phyloP scores from a whole-genome alignment of 2,888 invertebrate species.

The Pheosia tremula region DNA sequence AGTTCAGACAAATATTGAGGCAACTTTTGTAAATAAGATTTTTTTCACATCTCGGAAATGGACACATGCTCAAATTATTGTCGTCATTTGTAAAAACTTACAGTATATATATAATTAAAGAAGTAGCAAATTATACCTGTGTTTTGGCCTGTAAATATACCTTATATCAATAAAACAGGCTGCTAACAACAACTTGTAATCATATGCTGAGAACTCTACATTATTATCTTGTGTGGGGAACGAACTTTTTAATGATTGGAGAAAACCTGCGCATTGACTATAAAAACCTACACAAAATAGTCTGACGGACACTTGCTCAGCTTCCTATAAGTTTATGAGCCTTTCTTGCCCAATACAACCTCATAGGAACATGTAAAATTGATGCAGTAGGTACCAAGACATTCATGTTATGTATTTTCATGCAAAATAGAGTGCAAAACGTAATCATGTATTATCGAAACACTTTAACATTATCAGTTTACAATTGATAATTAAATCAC shows the following conservation, averaged over 20 bases:
- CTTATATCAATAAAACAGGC: background rate
- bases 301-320: too few species aligned
- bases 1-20: constrained; percentile 1
- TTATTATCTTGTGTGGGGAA: too few species aligned
- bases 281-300: too few species aligned
- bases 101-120: background rate
- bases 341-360: too few species aligned
- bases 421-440: background rate
- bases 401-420: background rate
- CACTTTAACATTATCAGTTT: constrained; percentile 22
- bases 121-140: background rate
- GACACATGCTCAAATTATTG: background rate
- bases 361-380: too few species aligned
- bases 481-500: constrained; percentile 27
- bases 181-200: too few species aligned
- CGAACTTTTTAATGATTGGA: too few species aligned
- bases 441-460: constrained; percentile 11
- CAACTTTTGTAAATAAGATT: background rate
- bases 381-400: too few species aligned
- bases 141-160: background rate
- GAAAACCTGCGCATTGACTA: too few species aligned
- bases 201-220: too few species aligned
- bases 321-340: too few species aligned
- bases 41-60: background rate
- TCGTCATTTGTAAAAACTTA: background rate